A percentile compares a stretch with the other conserved stretches of the same genome.
Evolutionary conservation across 35 echinoderm and acorn worm species (phyloP).

Genomic region (Ptychodera flava): DNA sequence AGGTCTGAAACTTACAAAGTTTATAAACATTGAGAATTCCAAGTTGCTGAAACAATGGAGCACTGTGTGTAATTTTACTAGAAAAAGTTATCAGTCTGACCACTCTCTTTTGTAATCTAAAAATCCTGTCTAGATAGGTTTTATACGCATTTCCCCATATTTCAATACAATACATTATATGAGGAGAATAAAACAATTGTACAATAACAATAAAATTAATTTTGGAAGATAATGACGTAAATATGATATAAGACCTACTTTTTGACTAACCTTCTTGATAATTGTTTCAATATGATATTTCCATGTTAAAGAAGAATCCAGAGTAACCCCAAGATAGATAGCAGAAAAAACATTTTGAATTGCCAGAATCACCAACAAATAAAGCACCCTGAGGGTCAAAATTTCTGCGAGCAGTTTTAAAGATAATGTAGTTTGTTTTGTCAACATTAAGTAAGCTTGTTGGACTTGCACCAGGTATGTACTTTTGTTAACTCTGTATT

Average conservation of each 20-base stretch:
- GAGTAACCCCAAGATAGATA: too few relatives aligned
- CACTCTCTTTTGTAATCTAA: too few relatives aligned
- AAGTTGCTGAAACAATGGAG: neutral
- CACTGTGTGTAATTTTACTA: neutral
- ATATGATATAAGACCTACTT: neutral
- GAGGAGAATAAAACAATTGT: neutral
- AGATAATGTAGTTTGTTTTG: constrained; percentile 1
- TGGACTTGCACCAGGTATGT: too few relatives aligned
- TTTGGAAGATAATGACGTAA: neutral
- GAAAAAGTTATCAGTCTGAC: too few relatives aligned
- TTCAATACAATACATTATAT: neutral
- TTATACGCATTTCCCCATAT: constrained; percentile 1
- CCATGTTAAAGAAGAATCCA: neutral
- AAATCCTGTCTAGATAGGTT: neutral
- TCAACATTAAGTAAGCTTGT: constrained; percentile 6
- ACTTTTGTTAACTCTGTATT: too few relatives aligned
- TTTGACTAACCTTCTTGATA: neutral
- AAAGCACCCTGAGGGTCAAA: too few relatives aligned
- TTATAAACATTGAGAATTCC: too few relatives aligned
- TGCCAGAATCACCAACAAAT: too few relatives aligned
- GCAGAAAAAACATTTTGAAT: too few relatives aligned
- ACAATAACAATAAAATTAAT: neutral
- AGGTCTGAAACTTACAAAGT: too few relatives aligned
- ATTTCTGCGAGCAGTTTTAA: neutral
- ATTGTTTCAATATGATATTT: constrained; percentile 5